Evolutionary conservation across 2,113 vertebrate genomes (phyloP), one percentile per base, ranked within the genome.

Genomic region (Rhea pennata): DNA sequence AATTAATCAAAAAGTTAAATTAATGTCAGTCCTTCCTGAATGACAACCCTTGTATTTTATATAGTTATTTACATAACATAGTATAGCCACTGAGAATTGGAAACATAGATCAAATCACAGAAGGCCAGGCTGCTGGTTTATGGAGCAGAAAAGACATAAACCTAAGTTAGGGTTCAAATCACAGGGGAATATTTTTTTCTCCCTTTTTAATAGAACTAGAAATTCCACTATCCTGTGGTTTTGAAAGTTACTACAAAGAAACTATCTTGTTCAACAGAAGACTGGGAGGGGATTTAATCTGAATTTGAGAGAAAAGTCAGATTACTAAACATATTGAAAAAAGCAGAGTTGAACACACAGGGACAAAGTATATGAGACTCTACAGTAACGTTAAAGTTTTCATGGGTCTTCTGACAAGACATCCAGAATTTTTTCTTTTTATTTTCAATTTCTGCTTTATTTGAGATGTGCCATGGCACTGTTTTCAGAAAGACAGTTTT

Each of bases 181-280:
- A 48, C 6, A 80, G 3, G 6, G 76, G 56, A 80, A 13, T 24
- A 33, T 44, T 90, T 77, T 85, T 69, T 76, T 82, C 74, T 88
- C 12, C 59, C 31, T 58, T 87, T 87, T 92, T 92, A 75, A 93
- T 27, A 56, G 31, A 95, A 93, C 22, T 61, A 94, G 89, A 87
- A 83, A 64, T 87, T 86, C 92, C 17, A 91, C 15, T 82, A 44
- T 70, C 46, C 16, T 75, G 66, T 91, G 87, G 15, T 62, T 95
- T 90, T 97, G 90, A 95, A 97, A 97, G 80, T 91, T 78, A 75
- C 76, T 91, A 50, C 24, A 97, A 96, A 93, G 90, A 95, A 77
- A 64, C 89, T 82, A 8, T 15, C 76, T 82, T 93, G 48, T 19
- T 91, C 75, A 89, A 71, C 75, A 96, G 87, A 96, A 93, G 83